These are phyloP conservation scores for Anticlea derivata DNA, from an alignment of 2,888 invertebrate genomes.

Conservation along the genomic window DNA sequence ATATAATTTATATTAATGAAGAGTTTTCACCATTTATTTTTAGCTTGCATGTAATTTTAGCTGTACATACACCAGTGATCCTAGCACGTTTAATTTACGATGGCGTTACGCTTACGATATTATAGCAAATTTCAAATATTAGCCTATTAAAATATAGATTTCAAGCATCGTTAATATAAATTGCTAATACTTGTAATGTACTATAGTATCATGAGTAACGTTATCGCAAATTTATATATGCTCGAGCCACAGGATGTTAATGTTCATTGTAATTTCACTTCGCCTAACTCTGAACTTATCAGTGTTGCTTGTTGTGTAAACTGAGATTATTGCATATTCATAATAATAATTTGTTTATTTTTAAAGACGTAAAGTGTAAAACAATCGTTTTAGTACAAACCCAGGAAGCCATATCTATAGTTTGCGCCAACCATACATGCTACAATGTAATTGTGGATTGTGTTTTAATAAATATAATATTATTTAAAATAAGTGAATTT, in stretches of 20 bases:
- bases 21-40: constrained; percentile 11
- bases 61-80: constrained; percentile 18
- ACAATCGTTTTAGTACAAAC: constrained; percentile 69
- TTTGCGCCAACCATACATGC: constrained; percentile 59
- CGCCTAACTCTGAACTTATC: constrained; percentile 51
- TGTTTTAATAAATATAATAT: constrained; percentile 43
- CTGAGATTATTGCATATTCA: constrained; percentile 41
- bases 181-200: too few species aligned
- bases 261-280: constrained; percentile 29
- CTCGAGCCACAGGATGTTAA: too few species aligned
- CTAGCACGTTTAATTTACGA: too few species aligned
- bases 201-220: too few species aligned
- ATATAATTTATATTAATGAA: too few species aligned
- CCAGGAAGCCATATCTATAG: constrained; percentile 65
- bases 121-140: too few species aligned
- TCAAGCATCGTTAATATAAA: too few species aligned
- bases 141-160: too few species aligned
- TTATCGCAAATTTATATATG: too few species aligned
- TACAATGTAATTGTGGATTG: constrained; percentile 75
- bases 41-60: constrained; percentile 46
- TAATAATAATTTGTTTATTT: constrained; percentile 19
- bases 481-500: constrained; percentile 25
- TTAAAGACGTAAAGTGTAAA: constrained; percentile 17
- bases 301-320: constrained; percentile 26
- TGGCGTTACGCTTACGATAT: too few species aligned